Evolutionary conservation across 2,888 invertebrate species (phyloP), one percentile per base, ranked within the genome.

Genomic region (Pediacus dermestoides): DNA sequence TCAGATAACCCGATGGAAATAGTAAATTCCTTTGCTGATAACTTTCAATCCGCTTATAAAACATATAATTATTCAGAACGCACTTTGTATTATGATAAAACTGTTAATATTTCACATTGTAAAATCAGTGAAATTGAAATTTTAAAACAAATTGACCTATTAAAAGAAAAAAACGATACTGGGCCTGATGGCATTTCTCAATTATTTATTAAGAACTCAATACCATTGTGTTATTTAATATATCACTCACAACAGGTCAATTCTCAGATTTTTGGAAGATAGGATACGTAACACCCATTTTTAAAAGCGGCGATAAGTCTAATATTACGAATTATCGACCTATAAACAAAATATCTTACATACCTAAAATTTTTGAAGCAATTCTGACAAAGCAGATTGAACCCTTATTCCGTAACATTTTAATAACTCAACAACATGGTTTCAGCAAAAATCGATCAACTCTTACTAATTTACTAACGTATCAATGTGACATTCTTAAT

Each of bases 291-390:
- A 18, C n/a, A 18, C 21, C 21, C 6, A n/a, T 26, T n/a, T 26
- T 26, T 26, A 26, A 26, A 26, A n/a, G 6, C 6, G 26, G 26
- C 8, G 10, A 26, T 26, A 26, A 9, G 10, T 10, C 8, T 4
- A 10, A 26, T n/a, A 26, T 26, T 10, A 10, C 4, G 9, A 26
- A 26, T 26, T 26, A 26, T 26, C 4, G 26, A 9, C 26, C 8
- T 7, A 26, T 26, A n/a, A n/a, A 6, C 8, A 26, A n/a, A n/a
- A 7, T 26, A 10, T n/a, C n/a, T 26, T n/a, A 6, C 10, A n/a
- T 26, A 26, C 26, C 26, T n/a, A 26, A 26, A 26, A 7, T 26
- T 4, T 10, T 26, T 26, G 21, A 18, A 18, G n/a, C 6, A 6
- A 7, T 18, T 7, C 6, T 18, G n/a, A 18, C 21, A n/a, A n/a